Conservation (phyloP, 2,797 vertebrate genomes). For the Iguana delicatissima region DNA sequence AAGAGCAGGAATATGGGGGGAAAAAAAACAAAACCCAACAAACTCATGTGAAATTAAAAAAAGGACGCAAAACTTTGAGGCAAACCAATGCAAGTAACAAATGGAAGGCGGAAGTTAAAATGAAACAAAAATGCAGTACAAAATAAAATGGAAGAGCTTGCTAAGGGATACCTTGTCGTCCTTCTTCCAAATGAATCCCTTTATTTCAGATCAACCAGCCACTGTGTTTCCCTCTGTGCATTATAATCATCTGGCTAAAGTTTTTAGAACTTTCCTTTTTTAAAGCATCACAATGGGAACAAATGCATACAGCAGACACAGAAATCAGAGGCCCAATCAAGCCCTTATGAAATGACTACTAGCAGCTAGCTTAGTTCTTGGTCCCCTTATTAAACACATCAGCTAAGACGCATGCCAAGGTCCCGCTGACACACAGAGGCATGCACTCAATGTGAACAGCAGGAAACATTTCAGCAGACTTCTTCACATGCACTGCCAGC, state of each 20-base stretch:
- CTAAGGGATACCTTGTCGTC: accelerated
- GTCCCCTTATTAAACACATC: not conserved
- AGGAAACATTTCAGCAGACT: not conserved
- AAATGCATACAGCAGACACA: not conserved
- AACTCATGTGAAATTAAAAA: constrained; percentile 67
- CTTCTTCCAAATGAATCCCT: accelerated
- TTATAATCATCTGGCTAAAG: not conserved
- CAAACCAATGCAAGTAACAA: constrained; percentile 57
- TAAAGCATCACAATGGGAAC: not conserved
- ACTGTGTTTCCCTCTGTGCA: not conserved
- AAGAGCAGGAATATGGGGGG: constrained; percentile 61
- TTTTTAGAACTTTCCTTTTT: not conserved
- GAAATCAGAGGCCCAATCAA: not conserved
- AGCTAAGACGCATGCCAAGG: not conserved
- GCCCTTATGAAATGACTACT: not conserved
- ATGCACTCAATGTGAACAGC: not conserved
- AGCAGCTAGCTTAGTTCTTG: not conserved
- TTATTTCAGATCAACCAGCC: not conserved
- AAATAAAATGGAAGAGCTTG: constrained; percentile 37
- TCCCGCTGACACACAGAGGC: not conserved
- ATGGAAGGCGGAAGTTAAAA: constrained; percentile 55
- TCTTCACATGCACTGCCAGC: not conserved
- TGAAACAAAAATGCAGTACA: constrained; percentile 45
- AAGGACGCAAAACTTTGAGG: constrained; percentile 49
- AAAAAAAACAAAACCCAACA: constrained; percentile 66